Evolutionary conservation across 2,888 invertebrate species (phyloP).

Genomic region (Meliscaeva auricollis): DNA sequence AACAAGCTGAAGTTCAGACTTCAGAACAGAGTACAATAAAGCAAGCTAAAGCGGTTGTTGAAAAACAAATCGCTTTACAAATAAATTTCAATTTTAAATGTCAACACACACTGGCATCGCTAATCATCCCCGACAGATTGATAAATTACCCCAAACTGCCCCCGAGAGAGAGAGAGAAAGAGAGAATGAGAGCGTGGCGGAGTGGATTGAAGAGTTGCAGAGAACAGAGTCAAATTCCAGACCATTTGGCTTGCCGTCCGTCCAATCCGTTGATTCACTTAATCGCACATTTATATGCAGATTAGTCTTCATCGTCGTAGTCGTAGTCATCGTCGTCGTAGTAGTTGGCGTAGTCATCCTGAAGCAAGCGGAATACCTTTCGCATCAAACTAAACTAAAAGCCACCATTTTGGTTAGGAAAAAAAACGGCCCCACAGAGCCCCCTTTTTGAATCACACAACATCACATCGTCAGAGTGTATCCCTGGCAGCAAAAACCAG

Average conservation of each 20-base stretch:
- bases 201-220: background rate
- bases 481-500: slow-evolving; percentile 16
- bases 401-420: slow-evolving; percentile 17
- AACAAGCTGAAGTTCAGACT: background rate
- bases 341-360: slow-evolving; percentile 2
- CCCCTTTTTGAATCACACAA: slow-evolving; percentile 41
- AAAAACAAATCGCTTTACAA: slow-evolving; percentile 68
- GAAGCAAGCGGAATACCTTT: slow-evolving; percentile 22
- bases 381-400: background rate
- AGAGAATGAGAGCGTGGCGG: background rate
- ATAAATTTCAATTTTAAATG: slow-evolving; percentile 76
- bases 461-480: slow-evolving; percentile 9
- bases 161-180: slow-evolving; percentile 21
- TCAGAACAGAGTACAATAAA: no score
- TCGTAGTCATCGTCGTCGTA: slow-evolving; percentile 31
- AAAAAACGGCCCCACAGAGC: slow-evolving; percentile 49
- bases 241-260: slow-evolving; percentile 65
- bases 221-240: slow-evolving; percentile 51
- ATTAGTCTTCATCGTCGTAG: slow-evolving; percentile 53
- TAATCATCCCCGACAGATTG: slow-evolving; percentile 76
- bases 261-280: slow-evolving; percentile 73
- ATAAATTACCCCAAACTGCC: slow-evolving; percentile 73
- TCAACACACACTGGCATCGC: slow-evolving; percentile 75
- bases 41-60: slow-evolving; percentile 23
- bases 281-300: slow-evolving; percentile 76